Evolutionary conservation across 2,888 invertebrate genomes (phyloP).

Genomic region (Panzeria rudis): DNA sequence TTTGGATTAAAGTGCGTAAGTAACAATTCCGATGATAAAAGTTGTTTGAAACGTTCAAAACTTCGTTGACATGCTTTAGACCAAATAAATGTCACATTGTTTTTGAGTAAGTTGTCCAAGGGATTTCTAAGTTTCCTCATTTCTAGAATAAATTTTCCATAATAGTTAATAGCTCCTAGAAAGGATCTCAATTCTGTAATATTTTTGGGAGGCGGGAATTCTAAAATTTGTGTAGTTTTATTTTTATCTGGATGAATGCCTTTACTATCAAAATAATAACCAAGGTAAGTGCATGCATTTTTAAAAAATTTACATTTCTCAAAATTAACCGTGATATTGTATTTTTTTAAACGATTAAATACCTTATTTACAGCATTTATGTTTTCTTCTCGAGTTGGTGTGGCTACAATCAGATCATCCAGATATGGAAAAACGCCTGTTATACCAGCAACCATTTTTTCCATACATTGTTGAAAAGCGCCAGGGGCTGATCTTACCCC

Average conservation of each 20-base stretch:
- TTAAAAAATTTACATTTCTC: slow-evolving; percentile 68
- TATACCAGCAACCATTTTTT: no score
- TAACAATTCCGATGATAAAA: slow-evolving; percentile 77
- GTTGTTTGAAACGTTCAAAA: slow-evolving; percentile 74
- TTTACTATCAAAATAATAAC: slow-evolving; percentile 45
- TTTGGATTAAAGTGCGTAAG: slow-evolving; percentile 75
- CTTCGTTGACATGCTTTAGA: slow-evolving; percentile 70
- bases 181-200: slow-evolving; percentile 46
- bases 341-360: no score
- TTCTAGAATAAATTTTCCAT: slow-evolving; percentile 53
- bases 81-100: slow-evolving; percentile 56
- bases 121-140: slow-evolving; percentile 54
- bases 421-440: no score
- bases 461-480: no score
- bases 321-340: no score
- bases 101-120: slow-evolving; percentile 43
- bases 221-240: slow-evolving; percentile 19
- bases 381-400: no score
- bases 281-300: slow-evolving; percentile 47
- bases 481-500: no score
- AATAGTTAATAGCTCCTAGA: slow-evolving; percentile 64
- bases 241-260: slow-evolving; percentile 44
- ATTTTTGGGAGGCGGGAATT: slow-evolving; percentile 35
- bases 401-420: no score
- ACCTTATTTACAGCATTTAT: no score